These are phyloP conservation scores for Sebastes umbrosus DNA, from an alignment of 2,797 vertebrate genomes.

Conservation along the genomic window DNA sequence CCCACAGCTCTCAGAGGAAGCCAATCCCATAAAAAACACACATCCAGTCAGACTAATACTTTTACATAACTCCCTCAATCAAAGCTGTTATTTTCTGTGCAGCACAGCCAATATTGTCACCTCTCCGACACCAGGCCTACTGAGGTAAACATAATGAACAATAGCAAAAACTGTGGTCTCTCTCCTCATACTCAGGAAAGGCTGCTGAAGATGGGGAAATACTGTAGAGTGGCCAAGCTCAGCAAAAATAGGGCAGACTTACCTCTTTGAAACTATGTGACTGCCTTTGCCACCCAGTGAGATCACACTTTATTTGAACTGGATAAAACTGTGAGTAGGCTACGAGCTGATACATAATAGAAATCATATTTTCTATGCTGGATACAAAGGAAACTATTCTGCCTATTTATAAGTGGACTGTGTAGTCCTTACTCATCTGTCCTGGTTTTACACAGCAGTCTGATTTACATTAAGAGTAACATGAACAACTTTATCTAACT, in stretches of 20 bases:
- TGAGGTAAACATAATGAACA: slow-evolving; percentile 47
- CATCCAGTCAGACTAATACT: slow-evolving; percentile 33
- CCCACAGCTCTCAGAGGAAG: slow-evolving; percentile 28
- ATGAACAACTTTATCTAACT: not conserved
- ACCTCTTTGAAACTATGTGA: slow-evolving; percentile 15
- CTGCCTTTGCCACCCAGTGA: slow-evolving; percentile 6
- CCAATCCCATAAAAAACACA: slow-evolving; percentile 22
- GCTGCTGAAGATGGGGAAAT: not conserved
- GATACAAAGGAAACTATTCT: not conserved
- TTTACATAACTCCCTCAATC: slow-evolving; percentile 40
- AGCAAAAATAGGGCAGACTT: slow-evolving; percentile 19
- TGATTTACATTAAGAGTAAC: not conserved
- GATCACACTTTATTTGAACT: slow-evolving; percentile 18
- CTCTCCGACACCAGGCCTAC: not conserved
- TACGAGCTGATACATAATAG: not conserved
- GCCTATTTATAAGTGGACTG: slow-evolving; percentile 10
- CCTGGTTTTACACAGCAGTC: not conserved
- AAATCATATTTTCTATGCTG: not conserved
- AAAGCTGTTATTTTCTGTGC: slow-evolving; percentile 49
- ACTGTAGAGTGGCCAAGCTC: slow-evolving; percentile 13
- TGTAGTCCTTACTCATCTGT: not conserved
- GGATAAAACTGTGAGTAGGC: not conserved
- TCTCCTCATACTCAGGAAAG: slow-evolving; percentile 3
- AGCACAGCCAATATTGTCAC: not conserved
- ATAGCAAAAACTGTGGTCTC: slow-evolving; percentile 36